Base-by-base conservation (phyloP, 2,888 invertebrate species). In the Mycalesis mineus region DNA sequence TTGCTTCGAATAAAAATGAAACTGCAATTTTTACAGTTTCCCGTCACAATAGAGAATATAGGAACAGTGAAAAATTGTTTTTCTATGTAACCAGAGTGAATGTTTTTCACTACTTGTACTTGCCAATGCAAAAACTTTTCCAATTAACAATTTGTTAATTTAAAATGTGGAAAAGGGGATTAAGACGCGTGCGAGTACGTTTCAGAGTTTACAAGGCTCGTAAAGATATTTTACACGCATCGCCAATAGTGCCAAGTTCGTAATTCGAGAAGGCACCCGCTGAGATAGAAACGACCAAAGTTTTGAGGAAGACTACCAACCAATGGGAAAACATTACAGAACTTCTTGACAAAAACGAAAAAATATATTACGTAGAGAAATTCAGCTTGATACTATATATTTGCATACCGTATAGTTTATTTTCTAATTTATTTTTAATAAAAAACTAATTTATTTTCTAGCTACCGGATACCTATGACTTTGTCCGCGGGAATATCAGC, bases 201-300 rank as follows among this genome's bases (percentile, higher is more conserved):
- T 74, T 73, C 72, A 62, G 68, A 75, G 78, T 81, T 83, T 80
- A 82, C 72, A 73, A 66, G 71, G 72, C 76, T 80, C 78, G 77
- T 76, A 77, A 82, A 82, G 78, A 80, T 81, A 85, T 84, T 85
- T 85, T 82, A 82, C 80, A 85, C 84, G 84, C 84, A 87, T 84
- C 80, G 79, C 69, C 77, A 82, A 80, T 79, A 82, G 79, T 80
- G 77, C 77, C 71, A 78, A 79, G 78, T 83, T 78, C 74, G 81
- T 82, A 81, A 87, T 80, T 84, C 82, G 73, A 64, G 68, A 73
- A 77, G 73, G 78, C 82, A 78, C 80, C 78, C 75, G 74, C 75
- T 77, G 77, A 77, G 82, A 84, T 81, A 79, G 69, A 77, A 84
- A 87, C 80, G 82, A 80, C 79, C 79, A 75, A 88, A 87, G 75